A percentile compares a stretch with the other conserved stretches of the same genome.
Conservation (phyloP, 1,140 invertebrate genomes). For the Potamilus streckersoni region DNA sequence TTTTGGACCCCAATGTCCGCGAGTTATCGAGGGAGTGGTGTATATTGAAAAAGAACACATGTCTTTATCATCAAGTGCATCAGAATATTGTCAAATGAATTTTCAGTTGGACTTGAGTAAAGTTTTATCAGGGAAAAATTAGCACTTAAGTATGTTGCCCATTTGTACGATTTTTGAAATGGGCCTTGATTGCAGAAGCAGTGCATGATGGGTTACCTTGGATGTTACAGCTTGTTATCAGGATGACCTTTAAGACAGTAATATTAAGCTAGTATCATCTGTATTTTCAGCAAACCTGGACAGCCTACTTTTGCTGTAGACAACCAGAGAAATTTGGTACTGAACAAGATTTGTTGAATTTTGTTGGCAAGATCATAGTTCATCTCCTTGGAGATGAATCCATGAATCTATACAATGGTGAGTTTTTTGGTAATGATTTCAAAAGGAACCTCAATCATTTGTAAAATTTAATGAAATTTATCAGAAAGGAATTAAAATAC, state of each 20-base stretch:
- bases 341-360: conserved; percentile 44
- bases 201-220: background rate
- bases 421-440: background rate
- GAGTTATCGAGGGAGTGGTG: no score
- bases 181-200: background rate
- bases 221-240: background rate
- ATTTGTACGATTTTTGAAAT: background rate
- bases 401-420: conserved; percentile 48
- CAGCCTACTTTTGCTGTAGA: conserved; percentile 51
- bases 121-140: background rate
- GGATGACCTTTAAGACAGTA: no score
- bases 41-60: no score
- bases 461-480: no score
- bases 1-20: no score
- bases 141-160: background rate
- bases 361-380: conserved; percentile 51
- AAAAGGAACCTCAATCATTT: no score
- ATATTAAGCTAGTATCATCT: background rate
- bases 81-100: no score
- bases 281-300: conserved; percentile 56
- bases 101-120: background rate
- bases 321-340: conserved; percentile 23
- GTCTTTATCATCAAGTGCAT: no score
- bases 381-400: conserved; percentile 54
- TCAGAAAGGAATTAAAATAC: no score